phyloP scores from a whole-genome alignment of 2,888 invertebrate genomes.

The Panopea generosa region DNA sequence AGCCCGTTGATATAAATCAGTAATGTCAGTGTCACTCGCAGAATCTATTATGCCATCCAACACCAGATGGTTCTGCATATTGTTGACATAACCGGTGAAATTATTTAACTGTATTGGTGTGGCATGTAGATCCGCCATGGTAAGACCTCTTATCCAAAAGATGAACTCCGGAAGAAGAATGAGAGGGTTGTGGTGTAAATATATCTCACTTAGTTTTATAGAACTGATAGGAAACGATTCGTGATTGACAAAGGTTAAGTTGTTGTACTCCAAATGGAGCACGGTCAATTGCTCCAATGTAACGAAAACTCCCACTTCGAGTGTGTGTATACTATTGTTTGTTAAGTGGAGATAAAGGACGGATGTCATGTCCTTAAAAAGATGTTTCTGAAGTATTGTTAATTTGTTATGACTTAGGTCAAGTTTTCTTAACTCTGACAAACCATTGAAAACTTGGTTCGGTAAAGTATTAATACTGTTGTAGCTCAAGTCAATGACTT shows the following conservation, averaged over 20 bases:
- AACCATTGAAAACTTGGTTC: constrained; percentile 2
- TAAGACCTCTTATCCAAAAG: constrained; percentile 33
- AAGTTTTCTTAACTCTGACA: constrained; percentile 13
- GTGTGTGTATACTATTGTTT: background rate
- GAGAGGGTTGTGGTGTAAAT: constrained; percentile 34
- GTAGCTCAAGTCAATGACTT: constrained; percentile 30
- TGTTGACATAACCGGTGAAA: constrained; percentile 19
- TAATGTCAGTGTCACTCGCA: constrained; percentile 23
- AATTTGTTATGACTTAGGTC: constrained; percentile 24
- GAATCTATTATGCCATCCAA: constrained; percentile 25
- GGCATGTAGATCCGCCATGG: constrained; percentile 16
- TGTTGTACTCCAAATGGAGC: constrained; percentile 26
- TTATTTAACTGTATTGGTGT: constrained; percentile 31
- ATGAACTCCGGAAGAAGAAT: constrained; percentile 27
- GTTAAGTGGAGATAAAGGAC: background rate
- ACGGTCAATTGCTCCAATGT: constrained; percentile 5
- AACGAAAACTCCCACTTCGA: constrained; percentile 11
- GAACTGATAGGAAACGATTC: constrained; percentile 28
- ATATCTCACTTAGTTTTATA: constrained; percentile 12
- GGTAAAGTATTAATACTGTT: constrained; percentile 16
- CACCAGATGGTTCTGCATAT: constrained; percentile 15
- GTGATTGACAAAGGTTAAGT: background rate
- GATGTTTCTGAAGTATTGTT: background rate
- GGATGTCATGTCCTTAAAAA: background rate
- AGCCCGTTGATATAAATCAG: constrained; percentile 13